Percentiles rank a stretch among this genome's conserved stretches.
Conservation (phyloP, 2,113 vertebrate genomes). For the Ginglymostoma cirratum region DNA sequence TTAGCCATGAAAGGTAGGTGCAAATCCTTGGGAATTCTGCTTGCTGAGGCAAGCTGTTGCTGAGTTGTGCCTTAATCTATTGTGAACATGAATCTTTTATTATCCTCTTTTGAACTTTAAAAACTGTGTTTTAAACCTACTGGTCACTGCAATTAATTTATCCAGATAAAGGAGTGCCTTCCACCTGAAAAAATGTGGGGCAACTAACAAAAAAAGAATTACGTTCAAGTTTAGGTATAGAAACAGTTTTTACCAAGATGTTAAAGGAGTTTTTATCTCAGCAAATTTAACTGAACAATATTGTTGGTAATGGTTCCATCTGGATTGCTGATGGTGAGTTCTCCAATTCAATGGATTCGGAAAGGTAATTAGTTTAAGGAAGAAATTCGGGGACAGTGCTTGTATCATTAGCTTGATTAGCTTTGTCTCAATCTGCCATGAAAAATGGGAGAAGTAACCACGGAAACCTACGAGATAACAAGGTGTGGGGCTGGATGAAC, state of each 20-base stretch:
- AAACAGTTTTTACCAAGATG: not conserved
- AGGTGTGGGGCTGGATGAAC: no score
- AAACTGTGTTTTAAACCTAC: not conserved
- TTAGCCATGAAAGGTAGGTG: constrained; percentile 85
- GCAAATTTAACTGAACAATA: no score
- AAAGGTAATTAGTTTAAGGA: not conserved
- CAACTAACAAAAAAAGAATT: not conserved
- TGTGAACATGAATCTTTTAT: no score
- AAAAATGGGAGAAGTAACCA: not conserved
- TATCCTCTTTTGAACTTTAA: not conserved
- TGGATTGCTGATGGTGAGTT: not conserved
- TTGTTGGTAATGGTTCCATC: not conserved
- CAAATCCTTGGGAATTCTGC: not conserved
- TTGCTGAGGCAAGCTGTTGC: not conserved
- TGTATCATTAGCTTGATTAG: not conserved
- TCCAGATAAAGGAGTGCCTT: not conserved
- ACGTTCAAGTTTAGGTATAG: not conserved
- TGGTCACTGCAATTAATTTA: not conserved
- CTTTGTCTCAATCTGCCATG: not conserved
- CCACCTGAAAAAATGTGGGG: not conserved
- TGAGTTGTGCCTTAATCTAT: not conserved
- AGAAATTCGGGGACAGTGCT: not conserved
- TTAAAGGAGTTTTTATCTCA: not conserved
- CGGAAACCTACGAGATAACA: not conserved
- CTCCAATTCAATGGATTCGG: not conserved